Conservation (phyloP, 2,113 vertebrate genomes). For the Alectura lathami region DNA sequence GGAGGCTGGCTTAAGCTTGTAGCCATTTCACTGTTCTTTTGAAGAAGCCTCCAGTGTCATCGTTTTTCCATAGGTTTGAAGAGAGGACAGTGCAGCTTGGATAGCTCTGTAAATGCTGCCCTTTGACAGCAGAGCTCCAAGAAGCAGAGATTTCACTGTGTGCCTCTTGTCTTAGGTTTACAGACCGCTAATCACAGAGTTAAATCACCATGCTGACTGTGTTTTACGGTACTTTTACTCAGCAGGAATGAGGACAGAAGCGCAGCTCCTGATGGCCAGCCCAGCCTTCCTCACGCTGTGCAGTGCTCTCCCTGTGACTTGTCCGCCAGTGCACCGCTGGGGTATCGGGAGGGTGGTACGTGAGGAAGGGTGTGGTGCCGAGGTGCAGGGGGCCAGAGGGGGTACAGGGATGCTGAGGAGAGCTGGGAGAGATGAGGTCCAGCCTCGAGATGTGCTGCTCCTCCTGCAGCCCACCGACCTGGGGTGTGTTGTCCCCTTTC, state of each 20-base stretch:
- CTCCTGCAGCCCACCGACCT: neutral
- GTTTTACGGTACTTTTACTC: neutral
- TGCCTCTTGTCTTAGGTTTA: neutral
- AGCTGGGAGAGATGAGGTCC: neutral
- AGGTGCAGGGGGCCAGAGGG: neutral
- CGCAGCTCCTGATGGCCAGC: neutral
- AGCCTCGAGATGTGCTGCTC: neutral
- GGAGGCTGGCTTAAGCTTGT: neutral
- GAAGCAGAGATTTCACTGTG: neutral
- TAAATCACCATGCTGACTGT: neutral
- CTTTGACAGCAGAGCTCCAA: neutral
- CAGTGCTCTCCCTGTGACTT: too few relatives aligned
- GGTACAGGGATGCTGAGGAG: neutral
- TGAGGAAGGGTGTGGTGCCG: accelerated
- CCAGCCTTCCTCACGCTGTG: accelerated
- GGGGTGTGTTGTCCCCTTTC: neutral
- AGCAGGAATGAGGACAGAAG: neutral
- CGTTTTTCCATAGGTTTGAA: neutral
- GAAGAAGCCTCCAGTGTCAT: neutral
- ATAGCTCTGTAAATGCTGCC: neutral
- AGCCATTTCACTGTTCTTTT: neutral
- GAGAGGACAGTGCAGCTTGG: neutral
- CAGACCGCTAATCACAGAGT: neutral
- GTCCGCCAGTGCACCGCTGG: neutral
- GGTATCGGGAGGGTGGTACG: neutral